Base-by-base conservation (phyloP, 2,113 vertebrate species). In the Spilogale gracilis region DNA sequence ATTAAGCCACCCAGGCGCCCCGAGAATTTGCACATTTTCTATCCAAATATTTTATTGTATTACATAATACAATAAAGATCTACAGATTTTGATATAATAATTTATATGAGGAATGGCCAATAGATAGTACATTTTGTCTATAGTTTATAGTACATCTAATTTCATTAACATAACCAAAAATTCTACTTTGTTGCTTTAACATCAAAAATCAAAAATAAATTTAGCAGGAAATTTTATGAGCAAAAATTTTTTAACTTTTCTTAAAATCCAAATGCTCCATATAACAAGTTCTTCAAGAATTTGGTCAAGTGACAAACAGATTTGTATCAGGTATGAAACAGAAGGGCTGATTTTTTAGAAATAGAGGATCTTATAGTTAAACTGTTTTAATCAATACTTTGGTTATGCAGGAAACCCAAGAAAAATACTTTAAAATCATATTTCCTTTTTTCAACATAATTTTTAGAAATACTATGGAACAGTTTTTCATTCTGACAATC, bases 141-240 rank as follows among this genome's bases (percentile, higher is more conserved):
- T 13, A 60, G 2, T 45, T 60, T 69, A 84, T 30, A 79, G 25
- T 65, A 78, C 6, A 87, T 14, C 43, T 67, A 73, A 81, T 43
- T 76, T 73, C 83, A 71, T 63, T 43, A 76, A 38, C 25, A 56
- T 71, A 52, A 56, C 48, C 13, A 6, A 79, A 86, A 95, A 80
- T 78, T 50, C 43, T 79, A 79, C 2, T 69, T 50, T 79, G 3
- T 38, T 91, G 11, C 20, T 93, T 86, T 61, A 54, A 14, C 54
- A 80, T 52, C 27, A 80, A 78, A 90, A 84, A 21, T 2, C 43
- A 82, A 79, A 95, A 84, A 56, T 4, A 96, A 96, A 52, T 25
- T 43, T 63, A 86, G 52, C 20, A 67, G 45, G 94, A 80, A 85
- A 27, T 2, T 14, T 2, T 73, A 83, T 43, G 12, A 92, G 25